phyloP scores from a whole-genome alignment of 2,888 invertebrate genomes.

The Eilema sororculum region DNA sequence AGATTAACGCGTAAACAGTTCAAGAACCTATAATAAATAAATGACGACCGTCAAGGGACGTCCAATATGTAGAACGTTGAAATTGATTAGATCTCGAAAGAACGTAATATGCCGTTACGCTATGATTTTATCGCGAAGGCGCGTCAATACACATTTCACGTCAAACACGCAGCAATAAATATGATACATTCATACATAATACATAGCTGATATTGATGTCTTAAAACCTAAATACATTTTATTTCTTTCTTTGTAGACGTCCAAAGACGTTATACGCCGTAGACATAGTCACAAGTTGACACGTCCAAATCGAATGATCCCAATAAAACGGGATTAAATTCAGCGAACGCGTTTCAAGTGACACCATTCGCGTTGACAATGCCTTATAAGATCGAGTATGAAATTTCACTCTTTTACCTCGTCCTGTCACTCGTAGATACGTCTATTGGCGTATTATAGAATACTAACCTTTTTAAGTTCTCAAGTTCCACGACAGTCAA shows the following conservation, averaged over 20 bases:
- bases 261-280: background rate
- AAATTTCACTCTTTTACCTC: background rate
- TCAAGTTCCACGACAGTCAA: background rate
- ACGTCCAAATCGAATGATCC: background rate
- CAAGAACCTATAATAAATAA: background rate
- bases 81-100: background rate
- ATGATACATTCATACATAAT: background rate
- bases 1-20: background rate
- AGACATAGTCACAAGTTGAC: background rate
- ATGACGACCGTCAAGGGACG: background rate
- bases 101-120: background rate
- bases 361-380: background rate
- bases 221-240: background rate
- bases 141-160: background rate
- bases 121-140: background rate
- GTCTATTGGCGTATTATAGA: background rate
- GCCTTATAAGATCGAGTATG: background rate
- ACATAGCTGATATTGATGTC: background rate
- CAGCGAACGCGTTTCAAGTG: background rate
- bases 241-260: background rate
- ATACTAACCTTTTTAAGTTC: background rate
- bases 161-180: background rate
- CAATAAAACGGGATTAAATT: conserved; percentile 1
- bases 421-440: conserved; percentile 1
- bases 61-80: background rate